These are phyloP conservation scores for Antrozous pallidus DNA, from an alignment of 2,797 vertebrate species.

Conservation along the genomic window DNA sequence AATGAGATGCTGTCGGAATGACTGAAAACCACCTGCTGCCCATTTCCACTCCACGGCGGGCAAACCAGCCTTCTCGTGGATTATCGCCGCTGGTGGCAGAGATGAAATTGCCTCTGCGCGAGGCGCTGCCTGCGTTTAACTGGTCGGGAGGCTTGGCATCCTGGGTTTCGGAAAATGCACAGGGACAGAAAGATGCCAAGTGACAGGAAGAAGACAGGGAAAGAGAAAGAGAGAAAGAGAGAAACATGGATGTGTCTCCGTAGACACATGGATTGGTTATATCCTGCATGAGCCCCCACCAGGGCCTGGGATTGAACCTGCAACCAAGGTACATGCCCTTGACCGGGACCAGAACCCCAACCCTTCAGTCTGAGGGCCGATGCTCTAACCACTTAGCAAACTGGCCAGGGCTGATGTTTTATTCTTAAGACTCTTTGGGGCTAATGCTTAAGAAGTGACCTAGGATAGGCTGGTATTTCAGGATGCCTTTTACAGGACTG, in stretches of 20 bases:
- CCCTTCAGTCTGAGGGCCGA: no score
- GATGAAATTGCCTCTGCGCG: background rate
- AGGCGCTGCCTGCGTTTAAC: background rate
- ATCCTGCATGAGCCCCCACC: no score
- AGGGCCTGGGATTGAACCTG: no score
- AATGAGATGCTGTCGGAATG: background rate
- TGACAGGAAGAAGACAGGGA: background rate
- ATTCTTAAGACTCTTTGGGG: no score
- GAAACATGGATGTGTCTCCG: no score
- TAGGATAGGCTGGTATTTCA: background rate
- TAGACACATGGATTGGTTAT: no score
- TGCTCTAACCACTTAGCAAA: no score
- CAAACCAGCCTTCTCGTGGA: background rate
- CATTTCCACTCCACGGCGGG: background rate
- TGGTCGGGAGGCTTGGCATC: background rate
- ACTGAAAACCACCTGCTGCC: conserved; percentile 37
- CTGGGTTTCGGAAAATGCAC: background rate
- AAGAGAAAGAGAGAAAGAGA: no score
- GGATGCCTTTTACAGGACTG: background rate
- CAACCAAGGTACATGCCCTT: no score
- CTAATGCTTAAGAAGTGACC: background rate
- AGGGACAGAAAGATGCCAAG: background rate
- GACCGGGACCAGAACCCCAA: no score
- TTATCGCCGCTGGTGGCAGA: background rate
- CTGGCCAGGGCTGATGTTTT: no score